Evolutionary conservation across 2,113 vertebrate genomes (phyloP), one percentile per base, ranked within the genome.

Genomic region (Phocoena phocoena): DNA sequence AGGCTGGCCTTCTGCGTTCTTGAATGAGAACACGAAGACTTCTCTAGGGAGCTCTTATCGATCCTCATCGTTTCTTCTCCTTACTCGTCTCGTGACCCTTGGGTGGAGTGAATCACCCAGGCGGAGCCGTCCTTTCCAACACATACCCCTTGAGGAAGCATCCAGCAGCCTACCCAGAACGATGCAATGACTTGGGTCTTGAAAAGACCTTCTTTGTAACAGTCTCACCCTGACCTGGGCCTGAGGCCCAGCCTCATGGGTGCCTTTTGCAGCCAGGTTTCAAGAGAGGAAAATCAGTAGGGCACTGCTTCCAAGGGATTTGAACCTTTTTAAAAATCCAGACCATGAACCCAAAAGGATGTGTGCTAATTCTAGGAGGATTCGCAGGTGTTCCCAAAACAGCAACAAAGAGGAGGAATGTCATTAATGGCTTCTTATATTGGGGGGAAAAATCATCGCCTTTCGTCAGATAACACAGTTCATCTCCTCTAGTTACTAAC

Each of bases 381-480:
- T 65, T 67, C 23, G 36, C n/a, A 93, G 63, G 25, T 88, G 55
- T 92, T 80, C 44, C 79, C 36, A 53, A 41, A 86, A 74, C 74
- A 86, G 47, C 15, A 58, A 4, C 21, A 41, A 71, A 71, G 23
- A 63, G 33, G 62, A 85, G 33, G 12, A 62, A 26, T 93, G 68
- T 89, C 67, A 41, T 88, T 79, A 28, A 44, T 60, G 53, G 18
- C 47, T 21, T 92, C 90, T 93, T 79, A 38, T 25, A 18, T 10
- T 65, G 60, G 47, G n/a, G 67, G 38, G 12, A 0, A 0, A 21
- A 31, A 92, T 67, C 74, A 60, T 28, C 67, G 17, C 38, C 81
- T 76, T 96, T 90, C 88, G 65, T 92, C 88, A 76, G 15, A 68
- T 63, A 15, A 68, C 92, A 81, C 36, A 83, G 31, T n/a, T 81